phyloP scores from a whole-genome alignment of 2,888 invertebrate species.

The Antheraea yamamai region DNA sequence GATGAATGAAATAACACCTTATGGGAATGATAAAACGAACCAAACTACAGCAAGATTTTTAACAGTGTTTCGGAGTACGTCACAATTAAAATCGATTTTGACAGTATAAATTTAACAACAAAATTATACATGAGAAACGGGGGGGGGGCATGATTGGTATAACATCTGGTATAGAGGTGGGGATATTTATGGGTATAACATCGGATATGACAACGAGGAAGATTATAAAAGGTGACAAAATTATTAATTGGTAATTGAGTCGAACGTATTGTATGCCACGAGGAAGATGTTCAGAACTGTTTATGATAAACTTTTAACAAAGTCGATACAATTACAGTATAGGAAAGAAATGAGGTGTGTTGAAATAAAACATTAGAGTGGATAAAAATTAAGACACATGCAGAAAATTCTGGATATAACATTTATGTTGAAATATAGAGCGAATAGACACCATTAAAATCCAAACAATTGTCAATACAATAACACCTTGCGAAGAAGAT shows the following conservation, averaged over 20 bases:
- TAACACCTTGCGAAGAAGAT: not conserved
- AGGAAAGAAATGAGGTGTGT: not conserved
- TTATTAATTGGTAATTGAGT: not conserved
- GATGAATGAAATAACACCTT: too few species aligned
- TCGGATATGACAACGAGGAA: not conserved
- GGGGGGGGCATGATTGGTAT: not conserved
- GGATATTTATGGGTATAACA: constrained; percentile 5
- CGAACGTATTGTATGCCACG: not conserved
- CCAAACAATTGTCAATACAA: not conserved
- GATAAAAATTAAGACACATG: not conserved
- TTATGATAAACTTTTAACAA: not conserved
- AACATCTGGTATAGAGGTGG: not conserved
- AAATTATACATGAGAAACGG: not conserved
- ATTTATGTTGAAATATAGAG: not conserved
- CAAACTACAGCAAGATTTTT: too few species aligned
- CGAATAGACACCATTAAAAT: not conserved
- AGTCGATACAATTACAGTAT: not conserved
- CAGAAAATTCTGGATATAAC: not conserved
- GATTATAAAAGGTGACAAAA: not conserved
- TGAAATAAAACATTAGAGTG: not conserved
- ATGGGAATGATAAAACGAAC: too few species aligned
- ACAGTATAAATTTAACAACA: not conserved
- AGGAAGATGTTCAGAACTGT: not conserved
- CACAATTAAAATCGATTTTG: too few species aligned
- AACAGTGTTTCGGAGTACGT: too few species aligned